Base-by-base conservation (phyloP, 2,113 vertebrate genomes). In the Malaclemys terrapin region DNA sequence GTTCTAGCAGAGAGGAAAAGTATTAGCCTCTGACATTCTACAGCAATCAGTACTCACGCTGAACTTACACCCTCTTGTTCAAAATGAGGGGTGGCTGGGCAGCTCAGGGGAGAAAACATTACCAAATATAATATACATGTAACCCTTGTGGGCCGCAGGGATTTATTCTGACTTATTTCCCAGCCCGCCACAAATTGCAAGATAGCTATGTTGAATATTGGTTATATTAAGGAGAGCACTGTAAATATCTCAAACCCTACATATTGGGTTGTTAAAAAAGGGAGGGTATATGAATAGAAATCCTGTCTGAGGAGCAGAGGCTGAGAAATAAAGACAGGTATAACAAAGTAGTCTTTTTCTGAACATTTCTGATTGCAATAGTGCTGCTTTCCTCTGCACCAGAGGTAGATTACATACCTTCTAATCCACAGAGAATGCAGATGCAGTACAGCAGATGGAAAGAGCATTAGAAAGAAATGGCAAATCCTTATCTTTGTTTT, bases 11-110 rank as follows among this genome's bases (percentile, higher is more conserved):
- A 65, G 84, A 96, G 54, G 84, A 27, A 19, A 95, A 89, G 10
- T 56, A 89, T 93, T 81, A 90, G 89, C 90, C 80, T 85, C 89
- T 84, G 69, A 93, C 82, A 91, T 19, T 45, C 54, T 93, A 47
- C 50, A 88, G 59, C 42, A 95, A 95, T 50, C 45, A 52, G 79
- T 50, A 14, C 8, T 82, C 12, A 80, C 6, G 22, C 59, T 8
- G 27, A 42, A 10, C 14, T 72, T 87, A 62, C 31, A 59, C 14
- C 14, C 31, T 88, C 88, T 62, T 87, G 53, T 90, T 94, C 84
- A 17, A 84, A 89, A 90, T 90, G 31, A 72, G 22, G 22, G 56
- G 9, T 78, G 62, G 27, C 25, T 93, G 27, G 24, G 24, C 52
- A 88, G 42, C 72, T 13, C 22, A 45, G 10, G 25, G 29, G 72